Base-by-base conservation (phyloP, 2,797 vertebrate species). In the Malurus splendens region DNA sequence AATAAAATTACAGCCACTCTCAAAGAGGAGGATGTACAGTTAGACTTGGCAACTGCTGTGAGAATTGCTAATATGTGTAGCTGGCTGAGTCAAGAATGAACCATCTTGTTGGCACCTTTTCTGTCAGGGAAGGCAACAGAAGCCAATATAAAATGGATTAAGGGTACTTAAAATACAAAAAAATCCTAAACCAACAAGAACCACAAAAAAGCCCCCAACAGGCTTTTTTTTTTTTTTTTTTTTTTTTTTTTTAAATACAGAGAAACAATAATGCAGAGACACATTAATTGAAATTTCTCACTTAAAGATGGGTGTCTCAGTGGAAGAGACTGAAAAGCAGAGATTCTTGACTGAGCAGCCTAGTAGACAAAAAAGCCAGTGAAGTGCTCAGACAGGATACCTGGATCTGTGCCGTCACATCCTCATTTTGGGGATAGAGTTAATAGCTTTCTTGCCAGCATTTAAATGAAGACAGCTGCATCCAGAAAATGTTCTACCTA, bases 31-130 rank as follows among this genome's bases (percentile, higher is more conserved):
- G 79, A 89, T 24, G 30, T 90, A 85, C 81, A 87, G 82, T 57
- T 78, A 54, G 78, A 76, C 67, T 93, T 85, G 89, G 93, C 93
- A 92, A 94, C 64, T 88, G 90, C 93, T 93, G 90, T 94, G 90
- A 93, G 92, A 92, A 92, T 91, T 95, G 89, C 82, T 94, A 94
- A 94, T 96, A 92, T 86, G 91, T 86, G 89, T 77, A 90, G 84
- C 92, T 89, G 77, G 92, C 91, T 92, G 93, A 71, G 76, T 87
- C 7, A 14, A 81, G 92, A 92, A 86, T 59, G 62, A 95, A 83
- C 82, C 39, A 74, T 94, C 32, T 65, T 95, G 78, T 93, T 94
- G 92, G 85, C 93, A 94, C 73, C 87, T 93, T 91, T 92, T 96
- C 82, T 89, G 55, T 94, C 92, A 93, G 75, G 80, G 56, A 90